Base-by-base conservation (phyloP, 2,888 invertebrate species). In the Plagiodera versicolora region DNA sequence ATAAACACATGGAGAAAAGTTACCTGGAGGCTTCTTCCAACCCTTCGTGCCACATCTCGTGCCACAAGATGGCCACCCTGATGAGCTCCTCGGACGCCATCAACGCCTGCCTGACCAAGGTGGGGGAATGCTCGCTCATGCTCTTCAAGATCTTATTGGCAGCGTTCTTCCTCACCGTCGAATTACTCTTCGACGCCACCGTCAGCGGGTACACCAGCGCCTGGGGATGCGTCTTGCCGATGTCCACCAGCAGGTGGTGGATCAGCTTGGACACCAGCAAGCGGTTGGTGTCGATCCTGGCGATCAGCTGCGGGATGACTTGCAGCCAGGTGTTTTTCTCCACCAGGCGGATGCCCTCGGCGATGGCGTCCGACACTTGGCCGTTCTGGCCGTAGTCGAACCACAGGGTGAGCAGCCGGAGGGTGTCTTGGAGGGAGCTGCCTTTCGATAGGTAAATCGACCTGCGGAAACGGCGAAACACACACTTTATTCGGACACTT, bases 311-410 rank as follows among this genome's bases (percentile, higher is more conserved):
- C 0, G 99, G 99, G 69, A 99, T 98, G 0, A 99, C 98, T 85
- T 99, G 98, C 9, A 99, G 84, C 99, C 99, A 99, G 2, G 97
- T 98, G 74, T 98, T 96, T 63, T 99, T 95, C 76, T 97, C 95
- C 44, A 98, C 96, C 1, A 92, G 87, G 69, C 93, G 87, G 67
- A 98, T 91, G 1, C 97, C 97, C 70, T 95, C 96, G 0, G 90
- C 86, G 39, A 99, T 86, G 0, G 96, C 95, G 67, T 97, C 95
- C 75, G 95, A 92, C 0, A 99, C 98, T 70, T 95, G 94, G 0
- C 91, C 88, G 81, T 92, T 90, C 67, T 98, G 94, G 0, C 98
- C 98, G 75, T 96, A 96, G 77, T 99, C 98, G 77, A 99, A 99
- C 96, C 98, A 98, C 1, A 99, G 82, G 0, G 98, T 98, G 39